Percentiles rank a stretch among this genome's conserved stretches.
These are phyloP conservation scores for Bryconaethiops microstoma DNA, from an alignment of 2,797 vertebrate genomes.

Conservation along the genomic window DNA sequence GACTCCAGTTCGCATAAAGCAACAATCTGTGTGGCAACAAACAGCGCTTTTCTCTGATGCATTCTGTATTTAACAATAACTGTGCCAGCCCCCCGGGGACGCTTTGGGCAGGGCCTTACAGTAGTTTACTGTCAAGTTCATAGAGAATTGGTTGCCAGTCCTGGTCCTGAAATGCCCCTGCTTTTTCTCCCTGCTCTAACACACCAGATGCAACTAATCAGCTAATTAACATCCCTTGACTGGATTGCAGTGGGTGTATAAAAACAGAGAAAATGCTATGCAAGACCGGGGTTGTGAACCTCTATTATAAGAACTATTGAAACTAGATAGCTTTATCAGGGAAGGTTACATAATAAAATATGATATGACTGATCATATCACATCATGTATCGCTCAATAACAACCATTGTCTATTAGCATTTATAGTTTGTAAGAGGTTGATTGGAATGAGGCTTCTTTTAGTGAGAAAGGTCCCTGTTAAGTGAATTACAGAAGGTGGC, in stretches of 20 bases:
- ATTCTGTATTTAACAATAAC: conserved; percentile 22
- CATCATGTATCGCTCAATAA: background rate
- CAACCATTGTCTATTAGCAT: background rate
- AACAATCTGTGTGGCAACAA: conserved; percentile 25
- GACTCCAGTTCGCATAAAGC: conserved; percentile 57
- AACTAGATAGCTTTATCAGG: background rate
- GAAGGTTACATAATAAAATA: background rate
- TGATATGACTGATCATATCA: background rate
- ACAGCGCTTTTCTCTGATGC: conserved; percentile 34
- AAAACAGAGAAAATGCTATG: background rate
- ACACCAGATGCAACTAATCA: background rate
- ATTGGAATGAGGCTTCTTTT: background rate
- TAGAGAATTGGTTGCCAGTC: background rate
- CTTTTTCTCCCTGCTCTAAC: background rate
- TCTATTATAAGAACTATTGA: background rate
- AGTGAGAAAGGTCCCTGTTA: background rate
- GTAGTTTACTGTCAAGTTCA: conserved; percentile 32
- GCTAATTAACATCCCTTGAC: background rate
- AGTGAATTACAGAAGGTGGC: background rate
- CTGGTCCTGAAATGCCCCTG: background rate
- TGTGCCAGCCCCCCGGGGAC: conserved; percentile 11
- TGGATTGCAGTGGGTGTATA: background rate
- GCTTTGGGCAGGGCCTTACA: conserved; percentile 7
- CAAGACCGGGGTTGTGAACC: background rate
- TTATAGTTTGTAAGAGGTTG: background rate